Conservation (phyloP, 2,888 invertebrate genomes). For the Oscheius onirici region DNA sequence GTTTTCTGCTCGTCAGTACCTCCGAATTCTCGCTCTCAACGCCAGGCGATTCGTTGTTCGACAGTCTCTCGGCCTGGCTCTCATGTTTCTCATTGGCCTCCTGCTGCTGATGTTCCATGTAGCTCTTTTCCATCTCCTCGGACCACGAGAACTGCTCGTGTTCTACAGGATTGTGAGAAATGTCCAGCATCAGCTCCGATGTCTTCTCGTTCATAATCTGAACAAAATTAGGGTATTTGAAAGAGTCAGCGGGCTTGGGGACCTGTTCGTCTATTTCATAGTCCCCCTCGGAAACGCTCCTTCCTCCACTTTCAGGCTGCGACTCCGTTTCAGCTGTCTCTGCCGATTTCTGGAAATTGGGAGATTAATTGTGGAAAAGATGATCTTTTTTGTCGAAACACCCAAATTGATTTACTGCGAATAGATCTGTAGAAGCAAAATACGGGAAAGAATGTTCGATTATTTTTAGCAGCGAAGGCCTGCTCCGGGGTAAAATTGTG, state of each 20-base stretch:
- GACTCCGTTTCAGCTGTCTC: slow-evolving; percentile 16
- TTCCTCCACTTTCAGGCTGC: slow-evolving; percentile 15
- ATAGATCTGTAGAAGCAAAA: no score
- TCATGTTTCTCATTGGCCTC: background rate
- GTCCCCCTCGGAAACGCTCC: slow-evolving; percentile 22
- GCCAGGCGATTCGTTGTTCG: slow-evolving; percentile 53
- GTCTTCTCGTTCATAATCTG: slow-evolving; percentile 22
- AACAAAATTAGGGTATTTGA: background rate
- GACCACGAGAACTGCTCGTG: slow-evolving; percentile 48
- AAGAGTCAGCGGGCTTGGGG: background rate
- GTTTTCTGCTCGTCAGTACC: slow-evolving; percentile 32
- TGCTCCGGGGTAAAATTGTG: no score
- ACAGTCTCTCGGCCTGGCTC: slow-evolving; percentile 28
- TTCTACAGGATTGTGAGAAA: slow-evolving; percentile 17
- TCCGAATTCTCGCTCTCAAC: slow-evolving; percentile 53
- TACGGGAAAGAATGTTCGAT: no score
- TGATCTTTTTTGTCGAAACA: no score
- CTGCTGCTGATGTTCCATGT: background rate
- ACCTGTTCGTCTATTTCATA: slow-evolving; percentile 31
- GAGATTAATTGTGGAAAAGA: no score
- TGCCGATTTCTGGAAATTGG: background rate
- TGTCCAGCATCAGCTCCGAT: slow-evolving; percentile 30
- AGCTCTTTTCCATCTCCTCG: slow-evolving; percentile 52
- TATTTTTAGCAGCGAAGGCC: no score
- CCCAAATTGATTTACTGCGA: no score